Base-by-base conservation (phyloP, 2,113 vertebrate genomes). In the Corythoichthys haematopterus region DNA sequence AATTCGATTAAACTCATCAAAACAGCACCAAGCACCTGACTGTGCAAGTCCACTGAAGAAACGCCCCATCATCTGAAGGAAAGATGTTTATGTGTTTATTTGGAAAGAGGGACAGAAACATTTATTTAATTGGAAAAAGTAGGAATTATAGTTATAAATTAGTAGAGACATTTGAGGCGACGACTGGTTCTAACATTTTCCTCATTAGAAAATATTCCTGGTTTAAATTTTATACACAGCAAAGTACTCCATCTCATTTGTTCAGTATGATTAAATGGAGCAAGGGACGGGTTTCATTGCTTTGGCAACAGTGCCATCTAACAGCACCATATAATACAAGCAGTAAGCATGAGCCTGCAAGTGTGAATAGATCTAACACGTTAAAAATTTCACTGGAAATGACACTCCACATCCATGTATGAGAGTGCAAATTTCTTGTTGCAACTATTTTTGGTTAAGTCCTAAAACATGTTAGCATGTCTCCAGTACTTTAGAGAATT, bases 1-100 rank as follows among this genome's bases (percentile, higher is more conserved):
- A 53, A 94, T 94, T 47, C 92, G 77, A 73, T 94, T 96, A 75
- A 95, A 96, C 80, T 94, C 90, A 16, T 94, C 90, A 65, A 95
- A 94, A 77, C 92, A 95, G 64, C 93, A 94, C 91, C 93, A 94
- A 63, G 90, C 92, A 56, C 92, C 93, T 0, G 93, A 95, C 58
- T 94, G 93, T 20, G 93, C 93, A 70, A 96, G 88, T 0, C 90
- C 92, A 43, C 92, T 94, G 79, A 95, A 94, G 82, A 96, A 94
- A 20, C 90, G 90, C 1, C 92, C 91, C 93, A 94, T 95, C 93
- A 94, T 93, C 93, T 94, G 79, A 50, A 72, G 69, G 16, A 75
- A 9, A 70, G 15, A 63, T 45, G 35, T 38, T 15, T 1, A 2
- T 20, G 35, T 36, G 2, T 16, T 52, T 52, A 59, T 15, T 55